Percentiles rank a stretch among this genome's conserved stretches.
phyloP scores from a whole-genome alignment of 92 coral and sea anemone genomes.

The Epizoanthus scotinus region DNA sequence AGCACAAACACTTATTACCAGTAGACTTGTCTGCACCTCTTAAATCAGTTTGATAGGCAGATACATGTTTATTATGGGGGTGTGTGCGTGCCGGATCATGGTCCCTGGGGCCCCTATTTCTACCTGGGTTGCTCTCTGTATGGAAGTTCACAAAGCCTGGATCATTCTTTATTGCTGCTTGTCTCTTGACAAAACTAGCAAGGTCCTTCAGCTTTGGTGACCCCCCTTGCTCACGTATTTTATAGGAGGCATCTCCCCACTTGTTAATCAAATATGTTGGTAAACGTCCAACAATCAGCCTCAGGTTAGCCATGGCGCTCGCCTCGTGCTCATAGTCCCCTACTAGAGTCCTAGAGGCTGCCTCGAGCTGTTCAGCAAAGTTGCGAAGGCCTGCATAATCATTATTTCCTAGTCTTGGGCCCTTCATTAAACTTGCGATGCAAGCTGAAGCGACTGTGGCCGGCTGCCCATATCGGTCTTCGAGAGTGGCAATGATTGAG shows the following conservation, averaged over 20 bases:
- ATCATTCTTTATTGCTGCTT: slow-evolving; percentile 61
- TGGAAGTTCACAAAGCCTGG: slow-evolving; percentile 40
- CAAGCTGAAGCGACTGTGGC: slow-evolving; percentile 59
- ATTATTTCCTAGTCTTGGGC: slow-evolving; percentile 44
- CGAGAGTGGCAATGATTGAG: slow-evolving; percentile 37
- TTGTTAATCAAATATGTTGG: slow-evolving; percentile 42
- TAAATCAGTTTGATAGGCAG: slow-evolving; percentile 11
- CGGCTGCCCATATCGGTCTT: slow-evolving; percentile 59
- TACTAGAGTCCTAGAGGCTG: slow-evolving; percentile 41
- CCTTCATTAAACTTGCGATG: slow-evolving; percentile 38
- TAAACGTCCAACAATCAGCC: slow-evolving; percentile 14
- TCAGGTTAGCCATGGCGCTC: slow-evolving; percentile 28
- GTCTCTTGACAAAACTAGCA: slow-evolving; percentile 49
- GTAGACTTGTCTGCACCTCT: neutral
- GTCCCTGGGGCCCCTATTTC: neutral
- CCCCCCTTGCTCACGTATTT: slow-evolving; percentile 56
- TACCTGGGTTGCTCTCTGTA: neutral
- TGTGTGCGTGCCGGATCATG: neutral
- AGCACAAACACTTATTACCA: slow-evolving; percentile 23
- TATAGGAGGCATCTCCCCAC: slow-evolving; percentile 47
- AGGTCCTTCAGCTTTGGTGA: slow-evolving; percentile 45
- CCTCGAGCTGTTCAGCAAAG: slow-evolving; percentile 58
- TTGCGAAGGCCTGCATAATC: slow-evolving; percentile 56
- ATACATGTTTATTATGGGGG: slow-evolving; percentile 1
- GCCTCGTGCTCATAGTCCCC: slow-evolving; percentile 40